Conservation (phyloP, 2,888 invertebrate genomes). For the Lycocerus yunnanus region DNA sequence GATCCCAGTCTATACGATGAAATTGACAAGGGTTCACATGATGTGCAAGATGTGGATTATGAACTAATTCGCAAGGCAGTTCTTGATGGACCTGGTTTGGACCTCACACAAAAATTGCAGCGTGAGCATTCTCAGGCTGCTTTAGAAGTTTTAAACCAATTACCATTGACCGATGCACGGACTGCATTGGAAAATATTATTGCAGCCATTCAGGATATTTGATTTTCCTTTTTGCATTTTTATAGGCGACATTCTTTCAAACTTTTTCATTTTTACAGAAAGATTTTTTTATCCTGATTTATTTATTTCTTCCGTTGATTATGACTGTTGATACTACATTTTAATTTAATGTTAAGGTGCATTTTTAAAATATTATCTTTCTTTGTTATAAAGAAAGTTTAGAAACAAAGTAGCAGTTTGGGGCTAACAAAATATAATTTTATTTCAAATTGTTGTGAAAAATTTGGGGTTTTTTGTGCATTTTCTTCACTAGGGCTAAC, state of each 20-base stretch:
- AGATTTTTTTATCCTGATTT: not conserved
- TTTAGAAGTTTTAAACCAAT: slow-evolving; percentile 72
- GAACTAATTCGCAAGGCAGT: slow-evolving; percentile 56
- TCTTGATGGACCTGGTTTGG: slow-evolving; percentile 69
- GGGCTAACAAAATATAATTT: not conserved
- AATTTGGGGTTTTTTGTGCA: not conserved
- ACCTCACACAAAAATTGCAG: slow-evolving; percentile 74
- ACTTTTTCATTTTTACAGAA: not conserved
- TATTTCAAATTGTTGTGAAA: not conserved
- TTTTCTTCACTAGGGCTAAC: not conserved
- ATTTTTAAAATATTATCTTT: not conserved
- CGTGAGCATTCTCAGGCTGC: slow-evolving; percentile 77
- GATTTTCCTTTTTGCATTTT: not conserved
- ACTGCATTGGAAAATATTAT: slow-evolving; percentile 87
- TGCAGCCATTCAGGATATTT: slow-evolving; percentile 77
- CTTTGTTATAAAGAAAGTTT: not conserved
- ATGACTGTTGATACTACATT: not conserved
- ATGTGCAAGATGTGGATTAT: slow-evolving; percentile 70
- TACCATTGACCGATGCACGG: slow-evolving; percentile 81
- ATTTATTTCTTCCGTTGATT: not conserved
- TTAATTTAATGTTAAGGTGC: not conserved
- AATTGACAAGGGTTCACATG: slow-evolving; percentile 70
- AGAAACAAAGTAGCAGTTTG: not conserved
- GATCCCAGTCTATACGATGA: slow-evolving; percentile 70
- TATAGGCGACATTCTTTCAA: not conserved